A percentile compares a stretch with the other conserved stretches of the same genome.
Conservation (phyloP, 1,140 invertebrate species). For the Bathynomus jamesi region DNA sequence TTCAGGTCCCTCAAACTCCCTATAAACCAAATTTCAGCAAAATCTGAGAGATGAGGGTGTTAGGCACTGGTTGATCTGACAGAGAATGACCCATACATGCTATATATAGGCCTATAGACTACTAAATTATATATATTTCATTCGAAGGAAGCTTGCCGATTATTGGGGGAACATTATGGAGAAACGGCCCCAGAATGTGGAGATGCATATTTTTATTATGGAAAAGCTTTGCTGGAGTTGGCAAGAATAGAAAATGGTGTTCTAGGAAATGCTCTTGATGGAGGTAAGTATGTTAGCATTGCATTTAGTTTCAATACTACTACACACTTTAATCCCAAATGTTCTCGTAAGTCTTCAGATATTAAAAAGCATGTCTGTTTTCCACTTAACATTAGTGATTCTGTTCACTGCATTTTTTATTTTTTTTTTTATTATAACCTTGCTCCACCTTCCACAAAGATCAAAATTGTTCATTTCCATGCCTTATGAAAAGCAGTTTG, state of each 20-base stretch:
- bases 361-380: background rate
- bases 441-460: too few relatives aligned
- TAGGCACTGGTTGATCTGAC: too few relatives aligned
- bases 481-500: too few relatives aligned
- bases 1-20: too few relatives aligned
- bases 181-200: too few relatives aligned
- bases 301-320: background rate
- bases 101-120: too few relatives aligned
- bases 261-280: constrained; percentile 60
- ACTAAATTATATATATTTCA: too few relatives aligned
- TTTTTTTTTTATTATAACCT: background rate
- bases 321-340: background rate
- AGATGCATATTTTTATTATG: constrained; percentile 73
- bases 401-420: background rate
- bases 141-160: background rate
- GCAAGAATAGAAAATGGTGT: constrained; percentile 70
- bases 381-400: background rate
- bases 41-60: too few relatives aligned
- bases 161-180: background rate
- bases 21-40: too few relatives aligned
- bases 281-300: constrained; percentile 35
- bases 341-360: background rate
- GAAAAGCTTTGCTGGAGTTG: constrained; percentile 68
- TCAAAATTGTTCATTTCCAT: too few relatives aligned
- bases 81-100: too few relatives aligned